phyloP scores from a whole-genome alignment of 2,888 invertebrate species.

The Zaprionus bogoriensis region DNA sequence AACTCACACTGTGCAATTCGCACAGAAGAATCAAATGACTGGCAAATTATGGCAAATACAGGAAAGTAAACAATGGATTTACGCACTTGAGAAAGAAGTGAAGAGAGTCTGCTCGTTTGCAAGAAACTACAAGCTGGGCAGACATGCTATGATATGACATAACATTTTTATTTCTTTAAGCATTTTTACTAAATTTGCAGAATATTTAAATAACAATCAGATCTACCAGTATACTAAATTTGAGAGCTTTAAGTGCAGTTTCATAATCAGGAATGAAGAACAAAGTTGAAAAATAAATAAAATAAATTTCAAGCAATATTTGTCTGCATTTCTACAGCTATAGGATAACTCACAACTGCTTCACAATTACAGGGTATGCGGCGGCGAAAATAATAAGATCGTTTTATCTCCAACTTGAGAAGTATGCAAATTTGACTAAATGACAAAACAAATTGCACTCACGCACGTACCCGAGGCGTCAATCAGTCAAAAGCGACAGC shows the following conservation, averaged over 20 bases:
- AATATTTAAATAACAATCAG: not conserved
- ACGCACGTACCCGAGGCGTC: slow-evolving; percentile 50
- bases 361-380: slow-evolving; percentile 4
- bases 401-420: slow-evolving; percentile 1
- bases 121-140: slow-evolving; percentile 5
- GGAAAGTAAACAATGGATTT: slow-evolving; percentile 1
- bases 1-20: slow-evolving; percentile 13
- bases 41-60: slow-evolving; percentile 30
- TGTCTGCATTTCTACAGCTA: no score
- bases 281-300: no score
- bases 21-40: slow-evolving; percentile 25
- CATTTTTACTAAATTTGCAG: not conserved
- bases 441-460: slow-evolving; percentile 47
- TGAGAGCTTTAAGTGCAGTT: no score
- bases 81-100: not conserved
- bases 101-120: not conserved
- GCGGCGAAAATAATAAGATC: slow-evolving; percentile 13
- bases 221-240: no score
- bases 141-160: no score
- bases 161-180: not conserved
- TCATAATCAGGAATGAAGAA: no score
- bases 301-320: no score
- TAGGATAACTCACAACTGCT: not conserved
- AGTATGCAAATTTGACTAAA: slow-evolving; percentile 51
- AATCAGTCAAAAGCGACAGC: slow-evolving; percentile 58